Base-by-base conservation (phyloP, 2,797 vertebrate species). In the Rhinoraja longicauda region DNA sequence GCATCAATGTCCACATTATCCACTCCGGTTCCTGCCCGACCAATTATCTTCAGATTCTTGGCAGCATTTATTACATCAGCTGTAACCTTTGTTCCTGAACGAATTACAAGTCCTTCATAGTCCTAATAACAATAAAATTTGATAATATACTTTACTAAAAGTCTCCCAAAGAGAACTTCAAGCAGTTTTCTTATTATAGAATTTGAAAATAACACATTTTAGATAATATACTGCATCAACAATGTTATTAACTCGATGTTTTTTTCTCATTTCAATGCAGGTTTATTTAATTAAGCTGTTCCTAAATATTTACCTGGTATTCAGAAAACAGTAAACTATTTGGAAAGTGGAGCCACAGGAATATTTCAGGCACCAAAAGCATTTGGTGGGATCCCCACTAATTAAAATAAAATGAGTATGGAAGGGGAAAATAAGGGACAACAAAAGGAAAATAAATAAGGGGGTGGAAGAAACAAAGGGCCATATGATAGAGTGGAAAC, bases 1-100 rank as follows among this genome's bases (percentile, higher is more conserved):
- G 98, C 98, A 1, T 98, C 98, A 90, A 99, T 98, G 0, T 99
- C 98, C 94, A 99, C 98, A 0, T 99, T 99, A 96, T 99, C 99
- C 93, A 99, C 98, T 0, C 99, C 99, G 0, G 99, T 99, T 73
- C 99, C 99, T 0, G 99, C 99, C 95, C 99, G 96, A 90, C 98
- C 99, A 93, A 99, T 97, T 94, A 99, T 97, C 95, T 97, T 97
- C 76, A 99, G 96, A 94, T 96, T 97, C 93, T 95, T 93, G 0
- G 97, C 98, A 0, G 97, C 98, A 4, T 95, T 94, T 95, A 99
- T 97, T 93, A 99, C 94, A 0, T 98, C 98, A 0, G 97, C 96
- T 0, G 98, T 98, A 12, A 99, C 98, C 96, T 98, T 99, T 84
- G 99, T 99, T 36, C 98, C 98, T 0, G 99, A 99, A 94, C 99